Conservation (phyloP, 2,888 invertebrate genomes). For the Laothoe populi region DNA sequence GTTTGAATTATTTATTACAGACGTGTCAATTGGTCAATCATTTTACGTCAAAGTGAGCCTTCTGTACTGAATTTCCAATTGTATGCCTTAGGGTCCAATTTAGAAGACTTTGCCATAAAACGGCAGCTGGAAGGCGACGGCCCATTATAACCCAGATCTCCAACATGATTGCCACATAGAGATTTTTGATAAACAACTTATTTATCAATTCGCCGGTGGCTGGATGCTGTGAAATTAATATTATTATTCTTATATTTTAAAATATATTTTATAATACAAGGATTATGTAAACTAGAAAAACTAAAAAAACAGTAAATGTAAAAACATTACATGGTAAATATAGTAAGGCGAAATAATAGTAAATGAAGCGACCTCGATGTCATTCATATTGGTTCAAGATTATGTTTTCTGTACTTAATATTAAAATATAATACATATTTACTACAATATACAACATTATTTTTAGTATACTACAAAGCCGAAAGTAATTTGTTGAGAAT, state of each 20-base stretch:
- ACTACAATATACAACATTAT: no score
- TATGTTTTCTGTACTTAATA: no score
- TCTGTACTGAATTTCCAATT: constrained; percentile 22
- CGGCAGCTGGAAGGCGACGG: constrained; percentile 72
- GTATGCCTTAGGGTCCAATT: constrained; percentile 66
- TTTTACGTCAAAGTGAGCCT: background rate
- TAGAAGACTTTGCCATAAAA: constrained; percentile 66
- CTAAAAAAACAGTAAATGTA: no score
- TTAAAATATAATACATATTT: no score
- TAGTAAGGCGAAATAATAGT: no score
- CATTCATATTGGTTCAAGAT: no score
- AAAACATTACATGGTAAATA: no score
- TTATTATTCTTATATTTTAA: constrained; percentile 24
- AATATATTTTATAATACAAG: background rate
- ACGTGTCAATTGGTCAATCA: background rate
- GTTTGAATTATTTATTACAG: background rate
- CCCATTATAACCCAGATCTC: constrained; percentile 66
- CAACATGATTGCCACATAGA: constrained; percentile 72
- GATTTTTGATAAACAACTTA: constrained; percentile 77
- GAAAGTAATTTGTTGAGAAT: no score
- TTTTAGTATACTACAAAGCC: no score
- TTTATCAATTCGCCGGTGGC: constrained; percentile 75
- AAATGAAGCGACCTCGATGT: no score
- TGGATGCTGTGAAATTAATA: constrained; percentile 37
- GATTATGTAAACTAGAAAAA: no score